phyloP scores from a whole-genome alignment of 2,888 invertebrate species.

The Escarpia spicata region DNA sequence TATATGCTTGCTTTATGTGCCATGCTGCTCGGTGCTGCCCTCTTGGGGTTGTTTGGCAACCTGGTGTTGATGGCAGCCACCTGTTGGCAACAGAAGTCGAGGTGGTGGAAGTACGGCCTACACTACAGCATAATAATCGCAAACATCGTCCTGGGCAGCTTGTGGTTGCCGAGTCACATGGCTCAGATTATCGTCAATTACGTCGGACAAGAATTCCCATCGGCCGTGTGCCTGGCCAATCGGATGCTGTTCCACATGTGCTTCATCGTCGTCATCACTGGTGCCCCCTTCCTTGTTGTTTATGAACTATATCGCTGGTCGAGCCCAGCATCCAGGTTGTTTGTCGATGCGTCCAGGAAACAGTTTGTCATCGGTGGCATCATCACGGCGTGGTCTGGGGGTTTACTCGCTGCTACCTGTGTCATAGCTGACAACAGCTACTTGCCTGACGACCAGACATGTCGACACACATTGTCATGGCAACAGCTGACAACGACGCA shows the following conservation, averaged over 20 bases:
- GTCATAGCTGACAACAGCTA: background rate
- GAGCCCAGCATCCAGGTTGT: background rate
- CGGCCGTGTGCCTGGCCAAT: background rate
- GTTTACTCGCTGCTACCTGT: background rate
- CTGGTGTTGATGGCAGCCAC: background rate
- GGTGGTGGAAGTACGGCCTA: background rate
- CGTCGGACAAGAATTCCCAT: background rate
- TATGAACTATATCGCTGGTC: background rate
- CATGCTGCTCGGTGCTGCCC: constrained; percentile 3
- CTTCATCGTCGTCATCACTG: background rate
- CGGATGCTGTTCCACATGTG: background rate
- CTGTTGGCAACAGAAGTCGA: background rate
- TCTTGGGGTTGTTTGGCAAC: constrained; percentile 16
- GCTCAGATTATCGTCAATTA: background rate
- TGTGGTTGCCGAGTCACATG: background rate
- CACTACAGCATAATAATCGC: background rate
- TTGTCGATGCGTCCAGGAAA: background rate
- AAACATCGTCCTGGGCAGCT: background rate
- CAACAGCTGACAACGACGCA: background rate
- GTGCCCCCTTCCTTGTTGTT: background rate
- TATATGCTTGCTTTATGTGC: background rate
- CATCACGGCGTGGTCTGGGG: background rate
- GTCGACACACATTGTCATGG: background rate
- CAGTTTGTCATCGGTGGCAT: background rate
- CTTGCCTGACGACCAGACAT: background rate